Evolutionary conservation across 2,113 vertebrate species (phyloP), one percentile per base, ranked within the genome.

Genomic region (Entomyzon cyanotis): DNA sequence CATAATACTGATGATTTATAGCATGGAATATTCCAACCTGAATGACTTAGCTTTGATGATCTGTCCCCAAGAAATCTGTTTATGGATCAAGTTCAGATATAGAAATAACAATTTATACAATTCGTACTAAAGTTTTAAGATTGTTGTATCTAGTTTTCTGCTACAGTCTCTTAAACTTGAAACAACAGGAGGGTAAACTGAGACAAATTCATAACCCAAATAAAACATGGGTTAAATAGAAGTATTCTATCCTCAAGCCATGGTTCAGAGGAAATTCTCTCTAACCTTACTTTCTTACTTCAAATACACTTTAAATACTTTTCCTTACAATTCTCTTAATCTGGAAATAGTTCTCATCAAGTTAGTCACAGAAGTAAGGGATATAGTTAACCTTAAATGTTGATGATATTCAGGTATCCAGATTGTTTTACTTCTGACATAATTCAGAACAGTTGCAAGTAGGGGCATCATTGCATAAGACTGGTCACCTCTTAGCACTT

Each of bases 71-170:
- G 16, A 80, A 75, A 44, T 18, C 18, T 53, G 21, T 35, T 35
- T 30, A 25, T 23, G 47, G 70, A 74, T 35, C 39, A 77, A 67
- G 77, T 83, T 87, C 84, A 95, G 89, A 50, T 83, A 63, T 41
- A 77, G 20, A 70, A 65, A 73, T 84, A 46, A 42, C 25, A 88
- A 93, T 59, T 64, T 33, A 70, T 42, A 35, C 13, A 92, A 67
- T 19, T 94, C 85, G 87, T 93, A 94, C 89, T 93, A 74, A 77
- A 81, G 20, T 87, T 95, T 92, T 95, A 95, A 96, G 85, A 88
- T 10, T 7, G n/a, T 87, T 41, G 10, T 80, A 86, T 47, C 55
- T 41, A 20, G 47, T 81, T 79, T 93, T 90, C 77, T 96, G 91
- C 90, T 90, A 90, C 58, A 86, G 70, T 67, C 91, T 92, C 87